Base-by-base conservation (phyloP, 2,113 vertebrate genomes). In the Lampris megalopsis region DNA sequence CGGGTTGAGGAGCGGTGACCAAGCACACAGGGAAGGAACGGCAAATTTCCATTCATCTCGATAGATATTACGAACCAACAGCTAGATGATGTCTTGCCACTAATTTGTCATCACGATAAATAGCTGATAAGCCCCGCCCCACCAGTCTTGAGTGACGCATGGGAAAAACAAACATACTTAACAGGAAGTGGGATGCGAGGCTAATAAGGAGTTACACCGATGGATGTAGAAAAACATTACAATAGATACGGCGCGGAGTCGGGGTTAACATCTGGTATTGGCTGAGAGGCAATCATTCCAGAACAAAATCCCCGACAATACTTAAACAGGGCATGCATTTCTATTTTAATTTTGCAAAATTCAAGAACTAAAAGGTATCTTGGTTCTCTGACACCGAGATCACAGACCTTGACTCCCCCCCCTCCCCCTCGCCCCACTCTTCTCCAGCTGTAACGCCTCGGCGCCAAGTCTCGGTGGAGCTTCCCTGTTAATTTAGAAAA, bases 401-500 rank as follows among this genome's bases (percentile, higher is more conserved):
- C 10, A 0, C 63, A 79, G 67, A 84, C 70, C 71, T 71, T 35
- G 38, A 36, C 45, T 67, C 54, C 45, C 38, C 37, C 37, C 35
- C n/a, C 54, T 40, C 38, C 37, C 37, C 35, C n/a, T 59, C 43
- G 11, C 47, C 69, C 45, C 72, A 68, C 67, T 76, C 41, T 47
- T 63, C 48, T 80, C 73, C 66, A 81, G 71, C 71, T 10, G 52
- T 11, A 75, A 77, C 49, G 65, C 77, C 79, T 78, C 67, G 63
- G 69, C 0, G 11, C 76, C 35, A 68, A 82, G 71, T 88, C 88
- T 88, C 89, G 10, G 8, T 24, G 65, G 86, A 85, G 77, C 72
- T 68, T 13, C 41, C 71, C 41, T 49, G 80, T 86, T 92, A 88
- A 94, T 94, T 92, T 85, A 78, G 82, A 90, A 88, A 92, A 89